Conservation (phyloP, 2,113 vertebrate species). For the zebrafish (Danio rerio) region GRCz12tu NC_133176.1:57550001-57550500, state of each 20-base stretch:
- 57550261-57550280: neutral
- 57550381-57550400: neutral
- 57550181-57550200: too few species aligned
- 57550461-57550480: neutral
- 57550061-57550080: neutral
- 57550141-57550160: neutral
- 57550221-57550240: neutral
- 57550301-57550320: too few species aligned
- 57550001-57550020: slow-evolving; percentile 78
- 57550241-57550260: neutral
- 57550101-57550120: slow-evolving; percentile 24
- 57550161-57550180: too few species aligned
- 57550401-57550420: neutral
- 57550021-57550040: neutral
- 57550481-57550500: neutral
- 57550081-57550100: neutral
- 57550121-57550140: neutral
- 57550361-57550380: neutral
- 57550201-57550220: neutral
- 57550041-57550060: neutral
- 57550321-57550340: too few species aligned
- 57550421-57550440: neutral
- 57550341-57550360: neutral
- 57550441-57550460: neutral
- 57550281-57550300: neutral